phyloP scores from a whole-genome alignment of 2,888 invertebrate genomes.

The Coleophora flavipennella region DNA sequence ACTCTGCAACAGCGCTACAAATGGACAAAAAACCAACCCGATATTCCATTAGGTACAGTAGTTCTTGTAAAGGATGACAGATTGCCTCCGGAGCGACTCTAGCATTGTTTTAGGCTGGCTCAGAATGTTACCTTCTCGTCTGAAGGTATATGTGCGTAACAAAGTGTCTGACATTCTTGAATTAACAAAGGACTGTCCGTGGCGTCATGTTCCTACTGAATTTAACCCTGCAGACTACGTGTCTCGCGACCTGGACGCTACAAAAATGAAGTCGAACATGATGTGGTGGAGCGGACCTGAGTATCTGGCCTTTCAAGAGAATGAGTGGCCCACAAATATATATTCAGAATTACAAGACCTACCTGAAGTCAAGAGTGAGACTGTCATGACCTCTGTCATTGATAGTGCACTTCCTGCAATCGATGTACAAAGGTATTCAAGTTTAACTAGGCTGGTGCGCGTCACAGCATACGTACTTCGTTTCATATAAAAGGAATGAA shows the following conservation, averaged over 20 bases:
- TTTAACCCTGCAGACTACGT: constrained; percentile 13
- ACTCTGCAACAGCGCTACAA: no score
- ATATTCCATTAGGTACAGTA: not conserved
- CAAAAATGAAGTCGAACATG: not conserved
- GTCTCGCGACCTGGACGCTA: constrained; percentile 10
- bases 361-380: no score
- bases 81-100: not conserved
- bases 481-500: no score
- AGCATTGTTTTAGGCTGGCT: not conserved
- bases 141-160: not conserved
- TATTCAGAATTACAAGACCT: no score
- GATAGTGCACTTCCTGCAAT: no score
- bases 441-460: no score
- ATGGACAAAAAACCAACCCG: no score
- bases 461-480: no score
- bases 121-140: not conserved
- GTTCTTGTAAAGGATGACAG: not conserved
- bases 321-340: not conserved
- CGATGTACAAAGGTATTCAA: no score
- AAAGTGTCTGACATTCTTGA: not conserved
- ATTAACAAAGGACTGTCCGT: not conserved
- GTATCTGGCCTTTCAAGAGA: constrained; percentile 1
- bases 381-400: no score
- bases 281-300: constrained; percentile 11
- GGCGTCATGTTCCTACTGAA: not conserved